These are phyloP conservation scores for Furcula furcula DNA, from an alignment of 2,888 invertebrate species.

Conservation along the genomic window DNA sequence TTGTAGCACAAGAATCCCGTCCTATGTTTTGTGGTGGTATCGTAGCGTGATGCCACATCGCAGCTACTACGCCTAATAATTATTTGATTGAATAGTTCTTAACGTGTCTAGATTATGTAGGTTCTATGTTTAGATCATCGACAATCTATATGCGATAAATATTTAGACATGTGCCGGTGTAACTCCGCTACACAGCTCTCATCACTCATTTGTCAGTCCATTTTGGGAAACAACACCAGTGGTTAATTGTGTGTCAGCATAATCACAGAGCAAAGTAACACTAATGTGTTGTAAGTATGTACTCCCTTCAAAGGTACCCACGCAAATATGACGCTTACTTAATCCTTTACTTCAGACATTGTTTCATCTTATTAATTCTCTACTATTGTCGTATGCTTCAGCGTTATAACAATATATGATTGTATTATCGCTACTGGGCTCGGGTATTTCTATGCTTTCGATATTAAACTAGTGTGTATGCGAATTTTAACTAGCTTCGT, in stretches of 20 bases:
- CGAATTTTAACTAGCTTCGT: slow-evolving; percentile 78
- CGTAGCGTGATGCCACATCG: slow-evolving; percentile 22
- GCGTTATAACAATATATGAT: slow-evolving; percentile 75
- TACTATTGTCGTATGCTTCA: slow-evolving; percentile 79
- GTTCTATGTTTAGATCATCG: slow-evolving; percentile 66
- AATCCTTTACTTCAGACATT: slow-evolving; percentile 68
- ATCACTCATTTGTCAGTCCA: slow-evolving; percentile 66
- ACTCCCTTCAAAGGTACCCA: slow-evolving; percentile 59
- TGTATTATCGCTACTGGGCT: slow-evolving; percentile 76
- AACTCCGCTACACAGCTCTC: slow-evolving; percentile 39
- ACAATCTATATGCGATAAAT: slow-evolving; percentile 38
- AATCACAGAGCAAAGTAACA: slow-evolving; percentile 60
- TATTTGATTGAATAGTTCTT: slow-evolving; percentile 60
- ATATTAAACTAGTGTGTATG: slow-evolving; percentile 81
- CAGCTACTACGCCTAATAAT: slow-evolving; percentile 51
- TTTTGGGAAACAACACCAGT: slow-evolving; percentile 57
- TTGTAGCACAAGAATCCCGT: slow-evolving; percentile 53
- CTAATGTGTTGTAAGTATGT: slow-evolving; percentile 77
- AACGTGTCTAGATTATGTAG: slow-evolving; percentile 65
- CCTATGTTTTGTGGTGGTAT: slow-evolving; percentile 30
- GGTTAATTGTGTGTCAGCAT: slow-evolving; percentile 58
- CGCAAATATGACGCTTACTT: slow-evolving; percentile 74
- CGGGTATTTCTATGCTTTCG: slow-evolving; percentile 81
- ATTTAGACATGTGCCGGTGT: slow-evolving; percentile 36
- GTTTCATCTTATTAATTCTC: slow-evolving; percentile 74